phyloP scores from a whole-genome alignment of 1,140 invertebrate species.

The Galleria mellonella region DNA sequence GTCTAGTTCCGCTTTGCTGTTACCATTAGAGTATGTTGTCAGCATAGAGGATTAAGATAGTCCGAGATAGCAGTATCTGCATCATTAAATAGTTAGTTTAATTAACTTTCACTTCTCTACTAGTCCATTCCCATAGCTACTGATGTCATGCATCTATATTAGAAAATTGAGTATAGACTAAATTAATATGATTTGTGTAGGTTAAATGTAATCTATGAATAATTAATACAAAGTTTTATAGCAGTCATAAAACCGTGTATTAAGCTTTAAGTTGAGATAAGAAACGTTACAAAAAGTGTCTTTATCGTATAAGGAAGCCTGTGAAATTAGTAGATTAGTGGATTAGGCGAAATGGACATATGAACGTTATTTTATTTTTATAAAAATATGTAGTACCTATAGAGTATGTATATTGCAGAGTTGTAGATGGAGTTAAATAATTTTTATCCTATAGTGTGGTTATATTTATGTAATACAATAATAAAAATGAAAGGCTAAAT shows the following conservation, averaged over 20 bases:
- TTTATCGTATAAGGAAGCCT: no score
- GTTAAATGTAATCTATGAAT: conserved; percentile 4
- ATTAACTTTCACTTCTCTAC: conserved; percentile 40
- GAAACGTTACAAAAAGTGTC: no score
- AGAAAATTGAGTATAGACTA: conserved; percentile 10
- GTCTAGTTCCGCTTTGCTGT: no score
- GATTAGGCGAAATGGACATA: no score
- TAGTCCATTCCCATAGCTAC: conserved; percentile 4
- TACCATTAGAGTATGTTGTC: neutral
- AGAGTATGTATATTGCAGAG: no score
- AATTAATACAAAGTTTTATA: conserved; percentile 7
- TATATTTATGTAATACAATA: no score
- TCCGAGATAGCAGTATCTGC: neutral
- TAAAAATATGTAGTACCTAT: no score
- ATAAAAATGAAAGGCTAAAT: no score
- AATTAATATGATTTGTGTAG: conserved; percentile 18
- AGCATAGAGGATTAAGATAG: conserved; percentile 14
- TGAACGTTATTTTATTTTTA: no score
- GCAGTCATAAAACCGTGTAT: conserved; percentile 5
- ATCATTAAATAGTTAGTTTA: conserved; percentile 23
- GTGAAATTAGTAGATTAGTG: no score
- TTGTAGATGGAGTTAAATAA: no score
- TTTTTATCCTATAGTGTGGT: no score
- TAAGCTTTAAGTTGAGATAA: neutral
- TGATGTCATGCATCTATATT: conserved; percentile 36